phyloP scores from a whole-genome alignment of 92 coral and sea anemone species.

The Umimayanthus kanabou region DNA sequence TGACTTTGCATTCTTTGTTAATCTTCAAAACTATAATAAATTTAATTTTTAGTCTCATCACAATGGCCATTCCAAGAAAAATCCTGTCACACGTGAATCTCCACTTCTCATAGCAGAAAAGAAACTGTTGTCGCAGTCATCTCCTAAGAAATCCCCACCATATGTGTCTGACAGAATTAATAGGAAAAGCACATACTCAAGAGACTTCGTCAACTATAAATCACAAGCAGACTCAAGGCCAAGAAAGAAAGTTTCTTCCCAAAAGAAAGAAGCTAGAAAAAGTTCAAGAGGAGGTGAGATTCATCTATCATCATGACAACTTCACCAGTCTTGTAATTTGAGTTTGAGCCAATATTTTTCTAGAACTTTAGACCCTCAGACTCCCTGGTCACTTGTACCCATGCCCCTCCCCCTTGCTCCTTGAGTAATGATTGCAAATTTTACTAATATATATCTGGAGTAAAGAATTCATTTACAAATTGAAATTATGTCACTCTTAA shows the following conservation, averaged over 20 bases:
- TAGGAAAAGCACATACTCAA: conserved; percentile 81
- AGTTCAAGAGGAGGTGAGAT: conserved; percentile 42
- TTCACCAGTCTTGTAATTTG: too few relatives aligned
- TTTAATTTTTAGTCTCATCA: background rate
- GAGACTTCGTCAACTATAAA: conserved; percentile 65
- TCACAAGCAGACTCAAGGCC: conserved; percentile 36
- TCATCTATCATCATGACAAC: too few relatives aligned
- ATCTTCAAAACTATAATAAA: background rate
- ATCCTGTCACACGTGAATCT: conserved; percentile 43
- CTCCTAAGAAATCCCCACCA: conserved; percentile 44
- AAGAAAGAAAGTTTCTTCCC: conserved; percentile 41
- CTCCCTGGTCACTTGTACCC: too few relatives aligned
- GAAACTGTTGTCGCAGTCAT: conserved; percentile 51
- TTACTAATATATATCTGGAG: too few relatives aligned
- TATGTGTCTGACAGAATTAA: conserved; percentile 82
- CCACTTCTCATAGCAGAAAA: conserved; percentile 82
- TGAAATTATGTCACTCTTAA: too few relatives aligned
- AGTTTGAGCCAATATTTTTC: too few relatives aligned
- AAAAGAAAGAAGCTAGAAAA: conserved; percentile 27
- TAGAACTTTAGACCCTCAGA: too few relatives aligned
- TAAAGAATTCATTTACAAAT: too few relatives aligned
- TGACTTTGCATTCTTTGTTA: background rate
- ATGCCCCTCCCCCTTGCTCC: too few relatives aligned
- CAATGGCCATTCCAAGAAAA: conserved; percentile 8
- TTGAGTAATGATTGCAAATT: too few relatives aligned